phyloP scores from a whole-genome alignment of 2,113 vertebrate species.

The Ameiurus melas region DNA sequence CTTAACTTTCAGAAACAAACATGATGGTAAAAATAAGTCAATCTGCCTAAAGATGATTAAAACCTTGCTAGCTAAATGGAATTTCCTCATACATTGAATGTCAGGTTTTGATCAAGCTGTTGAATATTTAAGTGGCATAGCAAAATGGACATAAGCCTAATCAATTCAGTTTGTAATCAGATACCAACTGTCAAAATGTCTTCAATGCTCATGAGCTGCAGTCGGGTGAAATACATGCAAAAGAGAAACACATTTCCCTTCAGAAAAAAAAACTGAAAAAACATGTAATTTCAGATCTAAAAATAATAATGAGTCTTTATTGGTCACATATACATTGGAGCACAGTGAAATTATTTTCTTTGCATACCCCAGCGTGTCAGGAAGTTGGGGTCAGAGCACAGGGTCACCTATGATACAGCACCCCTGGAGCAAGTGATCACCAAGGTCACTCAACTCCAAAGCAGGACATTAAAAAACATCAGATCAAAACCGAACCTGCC shows the following conservation, averaged over 20 bases:
- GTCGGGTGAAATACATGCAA: neutral
- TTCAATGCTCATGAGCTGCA: neutral
- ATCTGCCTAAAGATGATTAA: neutral
- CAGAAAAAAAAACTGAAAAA: too few species aligned
- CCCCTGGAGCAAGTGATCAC: neutral
- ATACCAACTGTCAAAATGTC: neutral
- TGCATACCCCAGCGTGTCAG: too few species aligned
- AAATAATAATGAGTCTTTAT: neutral
- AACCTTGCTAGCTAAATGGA: neutral
- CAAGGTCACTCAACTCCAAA: neutral
- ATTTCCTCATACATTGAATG: neutral
- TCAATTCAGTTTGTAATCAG: neutral
- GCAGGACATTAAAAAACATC: slow-evolving; percentile 18
- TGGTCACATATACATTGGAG: too few species aligned
- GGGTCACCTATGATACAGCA: too few species aligned
- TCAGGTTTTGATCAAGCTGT: neutral
- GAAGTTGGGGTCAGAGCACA: too few species aligned
- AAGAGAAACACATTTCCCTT: neutral
- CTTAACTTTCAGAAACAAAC: neutral
- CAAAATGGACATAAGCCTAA: neutral
- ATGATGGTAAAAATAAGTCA: neutral
- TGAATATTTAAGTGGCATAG: neutral
- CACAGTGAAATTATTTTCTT: too few species aligned
- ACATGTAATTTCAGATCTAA: neutral
- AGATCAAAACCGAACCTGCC: slow-evolving; percentile 19